phyloP scores from a whole-genome alignment of 53 echinoderm and acorn worm genomes.

The Echinometra lucunter region DNA sequence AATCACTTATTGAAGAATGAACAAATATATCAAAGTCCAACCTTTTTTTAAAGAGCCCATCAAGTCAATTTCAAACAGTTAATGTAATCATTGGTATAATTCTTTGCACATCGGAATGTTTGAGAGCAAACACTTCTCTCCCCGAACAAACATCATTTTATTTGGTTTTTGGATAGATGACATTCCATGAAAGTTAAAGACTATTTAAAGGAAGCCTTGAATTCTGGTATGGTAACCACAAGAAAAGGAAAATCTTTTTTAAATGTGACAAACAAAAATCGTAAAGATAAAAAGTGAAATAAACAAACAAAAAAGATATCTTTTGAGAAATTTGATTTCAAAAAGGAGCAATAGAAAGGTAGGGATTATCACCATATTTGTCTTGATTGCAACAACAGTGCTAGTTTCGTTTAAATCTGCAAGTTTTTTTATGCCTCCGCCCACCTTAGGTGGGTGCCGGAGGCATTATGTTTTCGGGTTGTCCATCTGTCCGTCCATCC shows the following conservation, averaged over 20 bases:
- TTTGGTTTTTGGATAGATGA: slow-evolving; percentile 1
- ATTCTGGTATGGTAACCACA: not conserved
- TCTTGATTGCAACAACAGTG: no score
- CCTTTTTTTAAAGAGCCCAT: not conserved
- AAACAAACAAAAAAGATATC: no score
- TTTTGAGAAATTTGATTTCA: no score
- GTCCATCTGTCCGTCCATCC: no score
- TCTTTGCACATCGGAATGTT: slow-evolving; percentile 7
- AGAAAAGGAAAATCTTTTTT: not conserved
- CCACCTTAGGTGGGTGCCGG: no score
- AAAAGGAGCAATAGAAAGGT: no score
- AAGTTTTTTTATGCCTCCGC: no score
- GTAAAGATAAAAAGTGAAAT: no score
- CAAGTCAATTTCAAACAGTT: not conserved
- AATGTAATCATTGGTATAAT: not conserved
- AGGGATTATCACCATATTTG: no score
- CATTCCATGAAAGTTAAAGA: not conserved
- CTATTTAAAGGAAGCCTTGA: not conserved
- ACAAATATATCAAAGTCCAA: slow-evolving; percentile 52
- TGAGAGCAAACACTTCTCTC: not conserved
- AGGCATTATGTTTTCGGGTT: no score
- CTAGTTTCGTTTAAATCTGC: no score
- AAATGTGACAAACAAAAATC: not conserved
- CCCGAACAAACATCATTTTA: slow-evolving; percentile 16
- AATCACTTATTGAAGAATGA: not conserved